These are phyloP conservation scores for Pseudoatta argentina DNA, from an alignment of 1,140 invertebrate species.

Conservation along the genomic window DNA sequence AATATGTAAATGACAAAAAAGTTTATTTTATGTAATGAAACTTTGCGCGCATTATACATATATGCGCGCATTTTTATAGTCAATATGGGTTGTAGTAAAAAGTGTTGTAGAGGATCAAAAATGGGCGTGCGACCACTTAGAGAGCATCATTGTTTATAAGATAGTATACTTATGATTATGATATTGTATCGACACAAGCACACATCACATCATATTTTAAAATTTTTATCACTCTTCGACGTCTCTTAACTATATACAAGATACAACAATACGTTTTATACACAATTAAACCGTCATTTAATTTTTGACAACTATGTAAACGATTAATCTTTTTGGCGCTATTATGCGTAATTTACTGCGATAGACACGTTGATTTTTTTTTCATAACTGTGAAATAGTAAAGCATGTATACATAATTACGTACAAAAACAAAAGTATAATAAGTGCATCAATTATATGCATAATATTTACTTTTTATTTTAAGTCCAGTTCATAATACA, in stretches of 20 bases:
- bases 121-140: constrained; percentile 14
- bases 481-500: neutral
- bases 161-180: constrained; percentile 47
- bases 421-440: constrained; percentile 10
- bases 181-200: neutral
- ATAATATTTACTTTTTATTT: constrained; percentile 32
- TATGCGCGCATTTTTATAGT: neutral
- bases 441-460: neutral
- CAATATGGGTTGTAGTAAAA: neutral
- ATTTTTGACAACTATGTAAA: neutral
- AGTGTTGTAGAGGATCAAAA: neutral
- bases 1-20: neutral
- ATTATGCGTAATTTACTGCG: constrained; percentile 17
- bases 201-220: neutral
- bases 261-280: constrained; percentile 19
- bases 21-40: neutral
- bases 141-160: constrained; percentile 1
- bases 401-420: neutral
- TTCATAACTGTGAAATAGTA: constrained; percentile 7
- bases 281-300: constrained; percentile 27
- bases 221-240: constrained; percentile 30
- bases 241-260: neutral
- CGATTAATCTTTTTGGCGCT: constrained; percentile 29
- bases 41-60: neutral
- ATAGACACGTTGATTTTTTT: constrained; percentile 32